Base-by-base conservation (phyloP, 2,113 vertebrate species). In the Periophthalmus modestus region DNA sequence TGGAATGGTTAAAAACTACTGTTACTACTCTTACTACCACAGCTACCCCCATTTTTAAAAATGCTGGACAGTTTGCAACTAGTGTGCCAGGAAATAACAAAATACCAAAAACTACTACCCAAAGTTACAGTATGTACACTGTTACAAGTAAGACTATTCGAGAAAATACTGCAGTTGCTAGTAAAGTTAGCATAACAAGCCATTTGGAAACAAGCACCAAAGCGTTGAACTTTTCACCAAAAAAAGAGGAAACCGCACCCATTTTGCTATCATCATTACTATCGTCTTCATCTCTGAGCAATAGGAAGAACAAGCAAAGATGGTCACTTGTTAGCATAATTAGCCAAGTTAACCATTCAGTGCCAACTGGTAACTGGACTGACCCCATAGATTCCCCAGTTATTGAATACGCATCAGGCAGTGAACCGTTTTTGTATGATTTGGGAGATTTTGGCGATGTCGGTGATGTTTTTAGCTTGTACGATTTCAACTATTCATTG, bases 271-370 rank as follows among this genome's bases (percentile, higher is more conserved):
- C 73, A 6, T 79, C 81, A 0, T 78, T 43, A 0, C 33, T 47
- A 1, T 73, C 69, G 1, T 61, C 69, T 0, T 65, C 78, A 5
- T 78, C 69, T 9, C 78, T 90, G 3, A 76, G 75, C 79, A 91
- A 87, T 74, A 89, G 91, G 13, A 93, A 93, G 77, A 93, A 85
- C 66, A 93, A 92, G 12, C 78, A 85, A 0, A 87, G 54, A 19
- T 80, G 79, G 88, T 48, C 59, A 0, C 73, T 72, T 4, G 24
- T 68, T 54, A 85, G 76, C 9, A 33, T 18, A 13, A 74, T 67
- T 5, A 21, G 48, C 23, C 21, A 5, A 0, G 75, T 79, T 55
- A 90, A 82, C 69, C 75, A 65, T 48, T 84, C 88, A 0, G 21
- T 21, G 39, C 9, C 48, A 43, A 5, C 16, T 15, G n/a, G 66